A percentile compares a stretch with the other conserved stretches of the same genome.
Conservation (phyloP, 64 coral and sea anemone species). For the Exaiptasia diaphana region DNA sequence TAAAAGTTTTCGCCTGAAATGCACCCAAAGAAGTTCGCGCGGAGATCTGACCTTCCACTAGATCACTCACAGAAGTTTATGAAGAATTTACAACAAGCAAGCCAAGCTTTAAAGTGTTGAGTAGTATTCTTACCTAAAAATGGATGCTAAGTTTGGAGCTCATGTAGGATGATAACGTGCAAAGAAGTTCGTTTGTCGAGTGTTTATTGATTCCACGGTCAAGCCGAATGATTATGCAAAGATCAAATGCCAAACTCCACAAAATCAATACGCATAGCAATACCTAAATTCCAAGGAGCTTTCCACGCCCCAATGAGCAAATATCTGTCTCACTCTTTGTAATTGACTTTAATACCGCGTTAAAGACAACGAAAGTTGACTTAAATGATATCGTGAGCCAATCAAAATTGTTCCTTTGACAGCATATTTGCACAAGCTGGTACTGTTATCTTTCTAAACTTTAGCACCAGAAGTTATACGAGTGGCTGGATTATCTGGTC, state of each 20-base stretch:
- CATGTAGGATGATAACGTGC: background rate
- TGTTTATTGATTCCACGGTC: background rate
- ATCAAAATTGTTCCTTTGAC: slow-evolving; percentile 3
- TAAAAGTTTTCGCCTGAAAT: too few species aligned
- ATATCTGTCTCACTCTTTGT: slow-evolving; percentile 44
- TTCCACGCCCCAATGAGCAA: slow-evolving; percentile 68
- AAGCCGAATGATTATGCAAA: slow-evolving; percentile 59
- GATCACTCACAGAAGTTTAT: background rate
- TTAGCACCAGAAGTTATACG: too few species aligned
- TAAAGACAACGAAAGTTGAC: background rate
- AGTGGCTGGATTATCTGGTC: too few species aligned
- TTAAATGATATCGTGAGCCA: background rate
- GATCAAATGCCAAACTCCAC: slow-evolving; percentile 14
- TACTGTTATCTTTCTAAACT: background rate
- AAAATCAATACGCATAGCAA: slow-evolving; percentile 38
- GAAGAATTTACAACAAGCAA: background rate
- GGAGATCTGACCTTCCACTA: too few species aligned
- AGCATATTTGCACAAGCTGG: background rate
- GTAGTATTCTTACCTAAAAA: background rate
- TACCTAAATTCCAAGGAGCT: slow-evolving; percentile 38
- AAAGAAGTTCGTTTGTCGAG: background rate
- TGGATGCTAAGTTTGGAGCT: too few species aligned
- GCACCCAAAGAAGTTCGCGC: too few species aligned
- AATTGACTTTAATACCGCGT: background rate
- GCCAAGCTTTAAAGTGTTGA: too few species aligned